Base-by-base conservation (phyloP, 2,797 vertebrate species). In the Gymnothorax javanicus region DNA sequence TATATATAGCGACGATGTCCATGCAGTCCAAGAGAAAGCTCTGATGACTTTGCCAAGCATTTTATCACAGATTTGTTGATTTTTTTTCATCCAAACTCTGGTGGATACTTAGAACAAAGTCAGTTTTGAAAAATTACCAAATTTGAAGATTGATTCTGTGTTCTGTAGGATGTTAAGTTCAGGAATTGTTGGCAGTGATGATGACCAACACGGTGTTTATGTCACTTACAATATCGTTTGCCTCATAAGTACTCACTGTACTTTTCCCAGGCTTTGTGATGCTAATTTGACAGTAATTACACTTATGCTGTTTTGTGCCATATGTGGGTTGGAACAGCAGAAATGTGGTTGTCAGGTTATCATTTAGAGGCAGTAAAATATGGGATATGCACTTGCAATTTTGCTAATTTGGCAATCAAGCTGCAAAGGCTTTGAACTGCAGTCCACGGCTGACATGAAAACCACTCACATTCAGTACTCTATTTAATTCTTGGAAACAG, bases 221-320 rank as follows among this genome's bases (percentile, higher is more conserved):
- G 81, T 25, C 81, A 82, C 56, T 57, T 82, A 59, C 54, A 54
- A 79, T 79, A 58, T 60, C 58, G 82, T 83, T 83, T 58, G 17
- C 59, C n/a, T 84, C 43, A 2, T 64, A 64, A 64, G 58, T 84
- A 64, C 83, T 64, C 58, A 84, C 83, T 62, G 12, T 64, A 57
- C 25, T 82, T 57, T 59, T 82, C 57, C 57, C 58, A 7, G 59
- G 50, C 84, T 67, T 54, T 52, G 58, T 67, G 64, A 85, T 20
- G 23, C 60, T 67, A 69, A 85, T 85, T 52, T 54, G 62, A 85
- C 84, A 69, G 25, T 52, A 85, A 56, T 85, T 52, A 85, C 60
- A 60, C 62, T 85, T 69, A 52, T 85, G 62, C 64, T 52, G 60
- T 54, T 85, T 85, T 69, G 60, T 71, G 62, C 58, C n/a, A 13